Evolutionary conservation across 2,113 vertebrate species (phyloP), one percentile per base, ranked within the genome.

Genomic region (Sylvietta virens): DNA sequence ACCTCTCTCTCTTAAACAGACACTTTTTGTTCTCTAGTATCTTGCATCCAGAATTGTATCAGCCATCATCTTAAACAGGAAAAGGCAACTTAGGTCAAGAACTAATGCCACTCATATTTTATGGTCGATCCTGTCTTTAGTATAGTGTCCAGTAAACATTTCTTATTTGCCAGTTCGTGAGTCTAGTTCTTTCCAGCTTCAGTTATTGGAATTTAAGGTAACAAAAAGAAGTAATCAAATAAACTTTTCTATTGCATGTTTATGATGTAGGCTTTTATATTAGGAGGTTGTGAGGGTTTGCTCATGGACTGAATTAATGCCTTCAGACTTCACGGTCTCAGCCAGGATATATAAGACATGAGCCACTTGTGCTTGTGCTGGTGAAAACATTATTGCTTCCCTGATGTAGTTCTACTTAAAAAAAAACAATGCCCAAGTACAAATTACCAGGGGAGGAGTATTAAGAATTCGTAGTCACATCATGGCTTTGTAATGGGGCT

Each of bases 391-490:
- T 90, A 62, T 62, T 96, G 86, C 62, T 91, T 94, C 80, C 65
- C 20, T 94, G 87, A 82, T 56, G 45, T 26, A 28, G 27, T 51
- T 81, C 60, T 83, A 90, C 81, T 61, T 91, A 66, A 79, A 72
- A 90, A 72, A 90, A 94, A 93, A 84, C 71, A 76, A 73, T 67
- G n/a, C 54, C 48, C 21, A 48, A 91, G 72, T 93, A 58, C 50
- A 79, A 65, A 92, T 79, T 58, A 69, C 57, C 69, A 81, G 76
- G 80, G 42, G 81, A 90, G 47, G 70, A 70, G 14, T 87, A 79
- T 80, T 91, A 86, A 92, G 71, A 92, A 96, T 97, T 94, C 62
- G 47, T 91, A 54, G 90, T 94, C 66, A 91, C 67, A 90, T 95
- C 64, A 64, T 72, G 57, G 65, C 57, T 92, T 84, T 95, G 88